phyloP scores from a whole-genome alignment of 1,140 invertebrate species.

The Schlechtendalia chinensis region DNA sequence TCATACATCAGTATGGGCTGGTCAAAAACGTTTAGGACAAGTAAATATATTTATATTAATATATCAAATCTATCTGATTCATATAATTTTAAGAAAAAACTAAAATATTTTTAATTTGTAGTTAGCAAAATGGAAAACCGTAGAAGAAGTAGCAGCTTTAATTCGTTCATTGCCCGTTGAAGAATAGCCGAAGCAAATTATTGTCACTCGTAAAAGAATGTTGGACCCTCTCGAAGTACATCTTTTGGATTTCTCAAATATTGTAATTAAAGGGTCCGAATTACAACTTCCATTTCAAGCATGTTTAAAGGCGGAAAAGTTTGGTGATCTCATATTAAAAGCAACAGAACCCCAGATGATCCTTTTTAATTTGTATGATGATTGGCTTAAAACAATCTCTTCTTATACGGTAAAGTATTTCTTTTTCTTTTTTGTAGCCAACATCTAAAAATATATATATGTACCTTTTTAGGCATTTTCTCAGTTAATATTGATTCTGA shows the following conservation, averaged over 20 bases:
- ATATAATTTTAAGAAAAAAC: too few species aligned
- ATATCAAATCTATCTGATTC: background rate
- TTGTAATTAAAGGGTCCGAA: constrained; percentile 98
- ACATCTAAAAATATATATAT: background rate
- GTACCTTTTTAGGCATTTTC: constrained; percentile 77
- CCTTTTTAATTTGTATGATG: constrained; percentile 98
- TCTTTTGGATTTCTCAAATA: constrained; percentile 98
- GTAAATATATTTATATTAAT: constrained; percentile 53
- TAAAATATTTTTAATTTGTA: background rate
- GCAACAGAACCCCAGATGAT: constrained; percentile 99
- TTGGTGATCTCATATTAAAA: constrained; percentile 97
- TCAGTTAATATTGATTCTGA: constrained; percentile 90
- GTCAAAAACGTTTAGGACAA: constrained; percentile 87
- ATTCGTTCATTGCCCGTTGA: constrained; percentile 98
- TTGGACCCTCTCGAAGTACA: constrained; percentile 94
- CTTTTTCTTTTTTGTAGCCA: too few species aligned
- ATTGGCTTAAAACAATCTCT: constrained; percentile 97
- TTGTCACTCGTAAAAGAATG: constrained; percentile 99
- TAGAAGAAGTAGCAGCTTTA: constrained; percentile 98
- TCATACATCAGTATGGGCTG: constrained; percentile 99
- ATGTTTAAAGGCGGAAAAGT: constrained; percentile 98
- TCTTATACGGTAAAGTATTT: constrained; percentile 73
- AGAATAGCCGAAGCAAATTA: constrained; percentile 99
- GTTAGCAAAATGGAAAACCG: constrained; percentile 97
- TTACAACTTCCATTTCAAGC: constrained; percentile 98